Conservation (phyloP, 1,140 invertebrate genomes). For the Apis florea region DNA sequence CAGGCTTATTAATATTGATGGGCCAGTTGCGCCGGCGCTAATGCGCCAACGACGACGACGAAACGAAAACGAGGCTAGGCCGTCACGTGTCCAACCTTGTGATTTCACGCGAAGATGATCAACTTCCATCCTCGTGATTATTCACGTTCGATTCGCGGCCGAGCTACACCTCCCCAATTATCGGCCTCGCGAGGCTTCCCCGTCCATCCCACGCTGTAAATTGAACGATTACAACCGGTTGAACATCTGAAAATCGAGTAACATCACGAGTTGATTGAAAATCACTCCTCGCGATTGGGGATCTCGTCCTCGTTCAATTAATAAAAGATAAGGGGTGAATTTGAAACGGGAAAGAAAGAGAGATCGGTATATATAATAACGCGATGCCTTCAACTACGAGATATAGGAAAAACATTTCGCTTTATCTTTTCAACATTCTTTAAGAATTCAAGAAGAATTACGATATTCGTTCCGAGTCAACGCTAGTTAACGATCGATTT, state of each 20-base stretch:
- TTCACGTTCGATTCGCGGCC: slow-evolving; percentile 40
- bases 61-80: slow-evolving; percentile 29
- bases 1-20: slow-evolving; percentile 70
- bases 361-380: too few species aligned
- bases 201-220: slow-evolving; percentile 21
- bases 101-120: slow-evolving; percentile 55
- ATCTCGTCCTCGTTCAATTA: neutral
- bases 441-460: too few species aligned
- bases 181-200: neutral
- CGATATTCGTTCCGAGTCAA: too few species aligned
- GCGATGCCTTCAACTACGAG: too few species aligned
- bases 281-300: neutral
- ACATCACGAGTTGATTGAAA: neutral
- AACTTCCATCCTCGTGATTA: slow-evolving; percentile 45
- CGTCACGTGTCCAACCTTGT: slow-evolving; percentile 53
- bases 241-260: slow-evolving; percentile 16
- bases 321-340: neutral
- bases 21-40: slow-evolving; percentile 63
- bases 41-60: slow-evolving; percentile 53
- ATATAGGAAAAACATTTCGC: too few species aligned
- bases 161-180: slow-evolving; percentile 1
- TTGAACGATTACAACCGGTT: slow-evolving; percentile 34
- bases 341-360: too few species aligned
- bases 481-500: too few species aligned
- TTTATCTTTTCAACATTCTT: too few species aligned